Percentiles rank a stretch among this genome's conserved stretches.
Evolutionary conservation across 2,888 invertebrate genomes (phyloP).

Genomic region (Gymnosoma rotundatum): DNA sequence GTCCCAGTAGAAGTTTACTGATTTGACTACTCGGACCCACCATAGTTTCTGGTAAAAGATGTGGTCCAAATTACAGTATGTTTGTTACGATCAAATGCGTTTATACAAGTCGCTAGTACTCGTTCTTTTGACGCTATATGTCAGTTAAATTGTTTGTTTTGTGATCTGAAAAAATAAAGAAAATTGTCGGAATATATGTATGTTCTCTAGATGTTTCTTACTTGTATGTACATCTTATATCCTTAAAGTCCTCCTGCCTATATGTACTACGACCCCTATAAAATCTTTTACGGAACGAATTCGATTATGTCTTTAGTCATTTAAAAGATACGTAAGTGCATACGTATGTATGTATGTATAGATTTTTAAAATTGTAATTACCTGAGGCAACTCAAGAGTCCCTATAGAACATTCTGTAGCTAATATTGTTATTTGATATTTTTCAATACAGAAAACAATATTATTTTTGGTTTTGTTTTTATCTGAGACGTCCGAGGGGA

Average conservation of each 20-base stretch:
- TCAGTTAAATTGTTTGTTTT: constrained; percentile 38
- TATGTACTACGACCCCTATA: not conserved
- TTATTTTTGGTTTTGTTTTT: constrained; percentile 93
- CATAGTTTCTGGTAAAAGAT: constrained; percentile 82
- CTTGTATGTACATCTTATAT: constrained; percentile 14
- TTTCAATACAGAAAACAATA: constrained; percentile 94
- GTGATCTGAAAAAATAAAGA: constrained; percentile 54
- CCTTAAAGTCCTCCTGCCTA: constrained; percentile 23
- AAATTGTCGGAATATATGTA: constrained; percentile 20
- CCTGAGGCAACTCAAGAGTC: constrained; percentile 91
- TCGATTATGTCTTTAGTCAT: constrained; percentile 52
- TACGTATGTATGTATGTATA: not conserved
- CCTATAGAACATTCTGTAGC: constrained; percentile 98
- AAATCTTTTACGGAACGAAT: not conserved
- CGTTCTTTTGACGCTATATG: constrained; percentile 29
- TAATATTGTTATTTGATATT: constrained; percentile 93
- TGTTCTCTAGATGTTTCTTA: not conserved
- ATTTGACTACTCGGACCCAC: constrained; percentile 89
- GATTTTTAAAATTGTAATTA: constrained; percentile 80
- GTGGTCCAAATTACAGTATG: too few relatives aligned
- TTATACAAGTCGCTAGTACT: not conserved
- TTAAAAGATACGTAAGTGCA: not conserved
- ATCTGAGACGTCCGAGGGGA: constrained; percentile 87
- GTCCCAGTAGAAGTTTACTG: constrained; percentile 86
- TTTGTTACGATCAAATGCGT: not conserved